Evolutionary conservation across 1,140 invertebrate genomes (phyloP), one percentile per base, ranked within the genome.

Genomic region (Sycophila sp.): DNA sequence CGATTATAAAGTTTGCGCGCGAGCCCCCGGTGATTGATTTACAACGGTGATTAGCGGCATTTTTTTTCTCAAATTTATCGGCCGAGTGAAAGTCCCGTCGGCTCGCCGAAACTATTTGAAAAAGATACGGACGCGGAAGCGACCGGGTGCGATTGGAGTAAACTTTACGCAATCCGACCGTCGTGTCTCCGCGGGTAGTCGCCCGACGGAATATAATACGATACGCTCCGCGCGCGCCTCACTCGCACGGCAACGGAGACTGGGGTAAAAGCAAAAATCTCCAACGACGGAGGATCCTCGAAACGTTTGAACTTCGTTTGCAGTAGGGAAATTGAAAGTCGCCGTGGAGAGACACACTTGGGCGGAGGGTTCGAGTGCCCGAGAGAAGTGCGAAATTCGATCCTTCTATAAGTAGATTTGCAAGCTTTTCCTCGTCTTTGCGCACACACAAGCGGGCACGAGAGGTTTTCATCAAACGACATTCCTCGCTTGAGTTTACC

Each of bases 11-110:
- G 17, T 56, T 34, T 24, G 22, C 36, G 22, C 11, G 38, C 34
- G n/a, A n/a, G n/a, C n/a, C n/a, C n/a, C n/a, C 53, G 4, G 17
- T 34, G 24, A 67, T 67, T 58, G 64, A 58, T 67, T 67, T 58
- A 42, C 13, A 22, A 6, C 26, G 4, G 13, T 32, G 17, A 66
- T 56, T 32, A 42, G 34, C 42, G 5, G 3, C 13, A 17, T 30
- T 32, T 34, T 63, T 11, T 45, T 45, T 30, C 1, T n/a, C 28
- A 17, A 13, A 58, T n/a, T n/a, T 6, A 34, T 3, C 26, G 8
- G 7, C 17, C 8, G 24, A 63, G 59, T 63, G 59, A 63, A 63
- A 63, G 59, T 63, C 38, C 13, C n/a, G n/a, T n/a, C n/a, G n/a
- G n/a, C n/a, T n/a, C n/a, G n/a, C n/a, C n/a, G n/a, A n/a, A n/a